These are phyloP conservation scores for Psilopsiagon aymara DNA, from an alignment of 2,113 vertebrate genomes.

Conservation along the genomic window DNA sequence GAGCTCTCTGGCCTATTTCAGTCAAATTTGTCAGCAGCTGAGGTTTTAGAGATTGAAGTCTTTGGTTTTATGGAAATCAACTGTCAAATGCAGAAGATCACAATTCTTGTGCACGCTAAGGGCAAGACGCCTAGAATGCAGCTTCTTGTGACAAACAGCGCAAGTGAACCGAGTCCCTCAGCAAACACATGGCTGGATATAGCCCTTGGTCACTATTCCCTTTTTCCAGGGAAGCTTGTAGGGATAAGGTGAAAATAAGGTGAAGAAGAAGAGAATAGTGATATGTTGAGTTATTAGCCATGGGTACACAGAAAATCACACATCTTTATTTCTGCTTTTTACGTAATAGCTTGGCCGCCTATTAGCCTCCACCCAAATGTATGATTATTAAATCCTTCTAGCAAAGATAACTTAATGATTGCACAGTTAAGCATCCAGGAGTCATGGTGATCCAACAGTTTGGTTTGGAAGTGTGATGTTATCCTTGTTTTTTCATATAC, in stretches of 20 bases:
- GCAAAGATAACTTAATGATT: neutral
- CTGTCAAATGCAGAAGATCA: neutral
- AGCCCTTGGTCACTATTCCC: rapidly evolving
- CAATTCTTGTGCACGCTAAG: rapidly evolving
- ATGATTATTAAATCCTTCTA: neutral
- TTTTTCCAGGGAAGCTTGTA: neutral
- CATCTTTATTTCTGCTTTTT: neutral
- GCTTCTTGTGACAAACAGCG: neutral
- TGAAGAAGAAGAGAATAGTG: rapidly evolving
- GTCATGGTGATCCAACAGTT: neutral
- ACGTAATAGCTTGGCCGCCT: neutral
- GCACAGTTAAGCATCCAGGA: neutral
- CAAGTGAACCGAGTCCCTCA: neutral
- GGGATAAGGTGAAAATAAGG: neutral
- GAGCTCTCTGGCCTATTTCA: neutral
- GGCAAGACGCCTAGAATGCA: neutral
- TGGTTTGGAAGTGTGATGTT: neutral
- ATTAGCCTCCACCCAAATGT: rapidly evolving
- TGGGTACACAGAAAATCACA: neutral
- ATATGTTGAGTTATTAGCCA: neutral
- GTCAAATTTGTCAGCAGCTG: neutral
- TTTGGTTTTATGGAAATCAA: neutral
- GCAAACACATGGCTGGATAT: rapidly evolving
- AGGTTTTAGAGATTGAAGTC: neutral
- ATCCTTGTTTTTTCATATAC: neutral